Evolutionary conservation across 2,888 invertebrate species (phyloP), one percentile per base, ranked within the genome.

Genomic region (Alitta virens): DNA sequence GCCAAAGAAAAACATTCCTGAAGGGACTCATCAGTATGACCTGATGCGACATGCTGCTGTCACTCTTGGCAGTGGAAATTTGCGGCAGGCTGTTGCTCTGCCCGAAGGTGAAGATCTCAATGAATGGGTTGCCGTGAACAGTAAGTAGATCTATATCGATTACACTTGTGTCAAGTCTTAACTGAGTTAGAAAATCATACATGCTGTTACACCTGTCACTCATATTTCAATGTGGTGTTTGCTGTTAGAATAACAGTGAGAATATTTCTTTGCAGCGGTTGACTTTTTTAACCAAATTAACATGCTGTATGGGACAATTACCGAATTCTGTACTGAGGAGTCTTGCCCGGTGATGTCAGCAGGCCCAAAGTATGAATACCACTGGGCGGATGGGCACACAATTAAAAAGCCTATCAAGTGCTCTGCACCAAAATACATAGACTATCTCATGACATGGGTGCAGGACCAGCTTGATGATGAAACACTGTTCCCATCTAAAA

Each of bases 241-340:
- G n/a, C n/a, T n/a, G n/a, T n/a, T n/a, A n/a, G n/a, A n/a, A n/a
- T n/a, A n/a, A n/a, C n/a, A n/a, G n/a, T n/a, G n/a, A n/a, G n/a
- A n/a, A 33, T 33, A 33, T 56, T 64, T 67, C 65, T 63, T 86
- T 87, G 49, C 84, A 97, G 97, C 97, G 77, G 97, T 99, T 68
- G 99, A 99, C 85, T 99, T 99, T 84, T 99, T 98, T 85, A 99
- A 99, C 85, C 99, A 99, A 87, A 98, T 99, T 81, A 97, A 97
- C 84, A 99, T 99, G 98, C 85, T 99, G 69, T 99, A 98, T 78
- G 99, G 99, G 57, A 99, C 98, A 33, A 94, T 99, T 77, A 97
- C 97, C n/a, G 99, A 99, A 84, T 97, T 96, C 84, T 99, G 99
- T 83, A 95, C 96, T 2, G 95, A 96, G 82, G 93, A 95, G 77